phyloP scores from a whole-genome alignment of 2,888 invertebrate species.

The Brachypalpus laphriformis region DNA sequence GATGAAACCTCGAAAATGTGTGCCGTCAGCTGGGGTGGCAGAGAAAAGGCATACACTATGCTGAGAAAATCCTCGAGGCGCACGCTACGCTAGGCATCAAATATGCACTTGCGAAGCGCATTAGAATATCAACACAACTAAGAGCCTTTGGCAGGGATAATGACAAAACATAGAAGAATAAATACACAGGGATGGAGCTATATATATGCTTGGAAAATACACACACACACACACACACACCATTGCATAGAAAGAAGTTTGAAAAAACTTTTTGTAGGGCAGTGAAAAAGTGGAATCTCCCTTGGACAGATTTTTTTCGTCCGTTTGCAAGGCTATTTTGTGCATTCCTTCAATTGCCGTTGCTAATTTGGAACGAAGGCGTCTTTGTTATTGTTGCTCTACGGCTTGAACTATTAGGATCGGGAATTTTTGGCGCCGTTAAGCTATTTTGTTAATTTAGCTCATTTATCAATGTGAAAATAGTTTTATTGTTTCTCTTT shows the following conservation, averaged over 20 bases:
- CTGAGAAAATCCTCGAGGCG: conserved; percentile 39
- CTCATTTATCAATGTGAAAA: conserved; percentile 71
- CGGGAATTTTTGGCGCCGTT: conserved; percentile 69
- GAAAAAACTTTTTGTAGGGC: conserved; percentile 26
- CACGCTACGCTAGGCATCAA: conserved; percentile 55
- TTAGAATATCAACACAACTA: conserved; percentile 69
- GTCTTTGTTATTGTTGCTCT: conserved; percentile 41
- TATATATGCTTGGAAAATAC: no score
- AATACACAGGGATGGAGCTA: background rate
- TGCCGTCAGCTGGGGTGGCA: conserved; percentile 44
- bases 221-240: background rate
- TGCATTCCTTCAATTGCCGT: conserved; percentile 41
- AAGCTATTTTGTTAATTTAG: conserved; percentile 73
- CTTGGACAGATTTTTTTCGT: conserved; percentile 21
- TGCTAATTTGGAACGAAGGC: conserved; percentile 69
- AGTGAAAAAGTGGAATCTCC: conserved; percentile 48
- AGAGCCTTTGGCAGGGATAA: conserved; percentile 41
- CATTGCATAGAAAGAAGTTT: conserved; percentile 8
- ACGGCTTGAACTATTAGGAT: conserved; percentile 11
- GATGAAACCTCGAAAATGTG: conserved; percentile 65
- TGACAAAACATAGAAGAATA: conserved; percentile 15
- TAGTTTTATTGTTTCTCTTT: conserved; percentile 57
- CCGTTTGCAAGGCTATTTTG: conserved; percentile 29
- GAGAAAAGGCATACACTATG: conserved; percentile 19
- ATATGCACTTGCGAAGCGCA: conserved; percentile 51